A percentile compares a stretch with the other conserved stretches of the same genome.
phyloP scores from a whole-genome alignment of 2,797 vertebrate genomes.

The Sebastes wilsoni region DNA sequence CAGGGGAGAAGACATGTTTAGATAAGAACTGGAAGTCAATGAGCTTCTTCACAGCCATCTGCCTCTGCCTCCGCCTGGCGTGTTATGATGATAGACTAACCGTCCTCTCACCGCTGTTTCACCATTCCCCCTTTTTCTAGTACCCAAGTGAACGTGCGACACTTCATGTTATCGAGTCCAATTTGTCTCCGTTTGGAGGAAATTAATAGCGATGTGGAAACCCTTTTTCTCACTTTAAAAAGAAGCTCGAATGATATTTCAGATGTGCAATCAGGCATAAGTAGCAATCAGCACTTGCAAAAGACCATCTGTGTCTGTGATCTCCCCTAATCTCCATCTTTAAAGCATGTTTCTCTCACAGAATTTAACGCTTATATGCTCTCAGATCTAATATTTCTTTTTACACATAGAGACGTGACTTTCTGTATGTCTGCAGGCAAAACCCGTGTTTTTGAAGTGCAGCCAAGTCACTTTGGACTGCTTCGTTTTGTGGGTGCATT shows the following conservation, averaged over 20 bases:
- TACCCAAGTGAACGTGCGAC: slow-evolving; percentile 5
- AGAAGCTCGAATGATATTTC: slow-evolving; percentile 17
- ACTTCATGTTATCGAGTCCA: slow-evolving; percentile 14
- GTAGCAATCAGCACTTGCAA: slow-evolving; percentile 8
- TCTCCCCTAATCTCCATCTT: not conserved
- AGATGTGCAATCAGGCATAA: slow-evolving; percentile 6
- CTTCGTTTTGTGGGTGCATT: slow-evolving; percentile 9
- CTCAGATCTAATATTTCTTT: not conserved
- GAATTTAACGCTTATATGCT: not conserved
- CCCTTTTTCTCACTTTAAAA: not conserved
- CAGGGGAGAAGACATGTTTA: slow-evolving; percentile 30
- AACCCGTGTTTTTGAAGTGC: not conserved
- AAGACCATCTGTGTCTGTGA: slow-evolving; percentile 46
- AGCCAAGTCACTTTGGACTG: slow-evolving; percentile 16
- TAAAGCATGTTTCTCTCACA: not conserved
- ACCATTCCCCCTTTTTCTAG: not conserved
- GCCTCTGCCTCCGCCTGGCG: slow-evolving; percentile 28
- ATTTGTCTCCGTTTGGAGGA: slow-evolving; percentile 20
- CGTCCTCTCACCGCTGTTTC: not conserved
- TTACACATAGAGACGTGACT: not conserved
- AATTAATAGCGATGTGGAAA: slow-evolving; percentile 7
- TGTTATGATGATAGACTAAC: not conserved
- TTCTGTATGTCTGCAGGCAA: not conserved
- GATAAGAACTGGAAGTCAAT: slow-evolving; percentile 47
- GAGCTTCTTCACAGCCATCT: slow-evolving; percentile 53